Conservation (phyloP, 2,797 vertebrate species). For the Picus viridis region DNA sequence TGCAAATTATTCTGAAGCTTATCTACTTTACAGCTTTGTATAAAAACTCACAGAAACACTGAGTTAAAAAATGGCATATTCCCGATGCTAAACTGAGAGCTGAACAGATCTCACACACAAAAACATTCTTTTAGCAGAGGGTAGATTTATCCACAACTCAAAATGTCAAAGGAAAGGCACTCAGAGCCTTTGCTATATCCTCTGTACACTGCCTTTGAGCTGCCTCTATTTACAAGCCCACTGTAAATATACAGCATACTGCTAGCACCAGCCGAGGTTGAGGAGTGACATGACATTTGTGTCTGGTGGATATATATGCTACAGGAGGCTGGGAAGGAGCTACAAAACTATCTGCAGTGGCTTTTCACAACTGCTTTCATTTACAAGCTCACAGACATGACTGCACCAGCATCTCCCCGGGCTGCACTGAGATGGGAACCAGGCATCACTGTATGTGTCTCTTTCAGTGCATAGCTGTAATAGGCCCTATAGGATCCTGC, state of each 20-base stretch:
- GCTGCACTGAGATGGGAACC: neutral
- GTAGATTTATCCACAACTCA: neutral
- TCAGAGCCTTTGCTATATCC: neutral
- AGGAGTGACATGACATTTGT: neutral
- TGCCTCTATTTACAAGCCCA: neutral
- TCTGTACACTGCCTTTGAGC: neutral
- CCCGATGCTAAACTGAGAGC: neutral
- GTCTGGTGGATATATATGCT: neutral
- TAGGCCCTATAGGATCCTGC: neutral
- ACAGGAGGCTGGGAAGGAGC: neutral
- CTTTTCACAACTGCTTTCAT: neutral
- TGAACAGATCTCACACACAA: neutral
- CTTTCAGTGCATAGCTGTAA: fast-evolving
- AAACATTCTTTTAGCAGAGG: neutral
- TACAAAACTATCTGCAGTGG: neutral
- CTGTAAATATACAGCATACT: neutral
- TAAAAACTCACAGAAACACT: slow-evolving; percentile 2
- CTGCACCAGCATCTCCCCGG: neutral
- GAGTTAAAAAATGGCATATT: slow-evolving; percentile 9
- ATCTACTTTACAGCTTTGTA: neutral
- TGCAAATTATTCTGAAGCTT: slow-evolving; percentile 35
- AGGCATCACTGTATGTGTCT: fast-evolving
- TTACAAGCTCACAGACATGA: neutral
- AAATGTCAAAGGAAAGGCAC: neutral
- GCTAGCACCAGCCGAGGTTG: neutral